Base-by-base conservation (phyloP, 2,113 vertebrate species). In the Tachycineta bicolor region DNA sequence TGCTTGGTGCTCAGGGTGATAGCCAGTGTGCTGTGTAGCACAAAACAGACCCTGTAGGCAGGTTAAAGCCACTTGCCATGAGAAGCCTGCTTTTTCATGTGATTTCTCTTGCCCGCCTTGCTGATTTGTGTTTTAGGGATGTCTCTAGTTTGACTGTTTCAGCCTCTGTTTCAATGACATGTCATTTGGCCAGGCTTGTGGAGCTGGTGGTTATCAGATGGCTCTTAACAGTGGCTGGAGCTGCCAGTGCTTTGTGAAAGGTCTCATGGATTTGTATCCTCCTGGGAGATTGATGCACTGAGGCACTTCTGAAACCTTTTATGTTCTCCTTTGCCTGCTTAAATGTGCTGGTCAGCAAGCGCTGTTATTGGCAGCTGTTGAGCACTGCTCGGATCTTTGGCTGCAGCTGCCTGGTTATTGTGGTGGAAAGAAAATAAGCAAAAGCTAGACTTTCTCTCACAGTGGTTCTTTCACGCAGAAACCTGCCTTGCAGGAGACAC, bases 251-350 rank as follows among this genome's bases (percentile, higher is more conserved):
- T 53, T 85, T 1, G 4, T 75, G 89, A 71, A 87, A 86, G 75
- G 55, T 63, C 31, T 76, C 8, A 13, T 0, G 5, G 62, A 60
- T 88, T 90, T 73, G 68, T 76, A 10, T 58, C 43, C 41, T 76
- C 20, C 31, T 0, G 0, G 41, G 73, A 96, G 89, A 81, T 0
- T 26, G 64, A 78, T 83, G 64, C 1, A 15, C 31, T 1, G 1
- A 80, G 64, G 47, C 0, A 0, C 78, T 84, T 0, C 0, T 63
- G 74, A 87, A 90, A 69, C n/a, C 43, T 82, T 85, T 79, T 31
- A 22, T 31, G 63, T 58, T 76, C 22, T 84, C 43, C 49, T 92
- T 87, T 70, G 44, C 70, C 58, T 80, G 68, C 55, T 77, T n/a
- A 69, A 22, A 77, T 52, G 75, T 59, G 67, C 79, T 83, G 83